These are phyloP conservation scores for Hemichromis elongatus DNA, from an alignment of 2,113 vertebrate genomes.

Conservation along the genomic window DNA sequence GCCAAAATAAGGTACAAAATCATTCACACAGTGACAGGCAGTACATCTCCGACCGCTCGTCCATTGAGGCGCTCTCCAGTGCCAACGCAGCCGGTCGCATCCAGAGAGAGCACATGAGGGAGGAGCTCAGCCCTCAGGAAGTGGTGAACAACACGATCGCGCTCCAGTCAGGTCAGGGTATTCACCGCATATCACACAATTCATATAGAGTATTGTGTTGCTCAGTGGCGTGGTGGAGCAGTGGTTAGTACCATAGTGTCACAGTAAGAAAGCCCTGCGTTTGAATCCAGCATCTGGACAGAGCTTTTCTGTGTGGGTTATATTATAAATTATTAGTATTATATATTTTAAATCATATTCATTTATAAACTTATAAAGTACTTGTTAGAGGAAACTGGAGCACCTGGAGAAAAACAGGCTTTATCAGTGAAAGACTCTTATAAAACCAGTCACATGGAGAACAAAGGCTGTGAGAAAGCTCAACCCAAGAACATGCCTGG, in stretches of 20 bases:
- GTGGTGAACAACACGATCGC: slow-evolving; percentile 76
- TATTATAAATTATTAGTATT: neutral
- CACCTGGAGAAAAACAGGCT: neutral
- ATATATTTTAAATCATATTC: neutral
- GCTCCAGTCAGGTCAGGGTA: slow-evolving; percentile 79
- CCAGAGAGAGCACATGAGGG: slow-evolving; percentile 70
- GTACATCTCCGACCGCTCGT: slow-evolving; percentile 79
- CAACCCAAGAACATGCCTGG: neutral
- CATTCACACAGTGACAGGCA: slow-evolving; percentile 69
- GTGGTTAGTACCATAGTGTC: neutral
- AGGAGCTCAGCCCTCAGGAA: slow-evolving; percentile 76
- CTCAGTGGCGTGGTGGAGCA: accelerated
- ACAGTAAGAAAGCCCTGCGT: neutral
- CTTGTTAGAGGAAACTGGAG: neutral
- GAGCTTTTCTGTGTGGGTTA: neutral
- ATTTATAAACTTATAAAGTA: neutral
- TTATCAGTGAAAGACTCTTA: neutral
- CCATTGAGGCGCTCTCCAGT: slow-evolving; percentile 77
- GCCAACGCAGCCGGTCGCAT: slow-evolving; percentile 78
- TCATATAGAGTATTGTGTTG: accelerated
- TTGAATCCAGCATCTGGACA: neutral
- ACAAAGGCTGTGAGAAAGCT: neutral
- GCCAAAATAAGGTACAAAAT: neutral
- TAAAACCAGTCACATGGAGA: neutral
- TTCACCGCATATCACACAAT: accelerated